Evolutionary conservation across 2,888 invertebrate genomes (phyloP), one percentile per base, ranked within the genome.

Genomic region (Dioctria rufipes): DNA sequence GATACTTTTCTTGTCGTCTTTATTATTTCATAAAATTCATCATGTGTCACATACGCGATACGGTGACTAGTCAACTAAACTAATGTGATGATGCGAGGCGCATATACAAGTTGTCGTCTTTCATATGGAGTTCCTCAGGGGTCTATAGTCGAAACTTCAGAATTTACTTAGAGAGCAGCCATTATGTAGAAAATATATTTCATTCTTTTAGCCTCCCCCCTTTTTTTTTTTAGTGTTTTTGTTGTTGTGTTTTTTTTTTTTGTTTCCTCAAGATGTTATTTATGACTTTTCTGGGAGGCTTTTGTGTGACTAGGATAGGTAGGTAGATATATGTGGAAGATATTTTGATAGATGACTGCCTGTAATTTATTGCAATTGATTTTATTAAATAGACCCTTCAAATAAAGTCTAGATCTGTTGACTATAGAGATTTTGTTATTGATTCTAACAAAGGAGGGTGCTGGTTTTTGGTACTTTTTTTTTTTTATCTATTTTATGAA

Each of bases 311-410:
- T 75, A 25, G 25, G 25, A 2, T 25, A 25, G 25, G 25, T 25
- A 25, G 25, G 25, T 25, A 25, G 25, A 2, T 25, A 25, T 25
- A 25, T 25, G 46, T 77, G 40, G 63, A 63, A 71, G 49, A 80
- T 80, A 25, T 25, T 25, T 80, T 80, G 80, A 80, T 80, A 69
- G 69, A 80, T 80, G 80, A 49, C 46, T 71, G 25, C 66, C 67
- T 43, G 69, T 80, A 80, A 80, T 80, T 80, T 80, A 80, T 80
- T 69, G 69, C 80, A 80, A 80, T 80, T 80, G 80, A 80, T 80
- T 80, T 80, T 80, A 80, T 80, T 80, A 80, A 80, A 80, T 71
- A 80, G 69, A 69, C 78, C 63, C 61, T 40, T 42, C 60, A 51
- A 13, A 25, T 25, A 25, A 39, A 49, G 40, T 49, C 63, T 25